Conservation (phyloP, 2,113 vertebrate genomes). For the Chaetodon trifascialis region DNA sequence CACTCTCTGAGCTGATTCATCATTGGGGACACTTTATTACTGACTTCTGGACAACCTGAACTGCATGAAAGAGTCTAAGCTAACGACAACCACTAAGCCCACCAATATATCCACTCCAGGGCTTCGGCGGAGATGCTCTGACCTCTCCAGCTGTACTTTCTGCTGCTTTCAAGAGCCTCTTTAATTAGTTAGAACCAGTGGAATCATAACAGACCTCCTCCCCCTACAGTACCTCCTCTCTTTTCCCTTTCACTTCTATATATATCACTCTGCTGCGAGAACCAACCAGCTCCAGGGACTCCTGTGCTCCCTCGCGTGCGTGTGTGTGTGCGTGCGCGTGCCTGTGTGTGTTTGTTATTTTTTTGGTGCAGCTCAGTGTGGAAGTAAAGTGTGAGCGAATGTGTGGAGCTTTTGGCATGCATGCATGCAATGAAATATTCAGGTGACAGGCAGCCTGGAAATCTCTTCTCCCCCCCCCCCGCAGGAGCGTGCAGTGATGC, state of each 20-base stretch:
- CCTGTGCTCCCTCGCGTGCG: slow-evolving; percentile 27
- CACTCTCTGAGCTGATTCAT: background rate
- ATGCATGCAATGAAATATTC: slow-evolving; percentile 78
- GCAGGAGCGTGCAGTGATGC: slow-evolving; percentile 15
- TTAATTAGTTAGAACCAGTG: slow-evolving; percentile 74
- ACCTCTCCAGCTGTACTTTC: slow-evolving; percentile 59
- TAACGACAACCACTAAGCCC: slow-evolving; percentile 11
- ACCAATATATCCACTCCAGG: background rate
- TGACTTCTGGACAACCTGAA: slow-evolving; percentile 23
- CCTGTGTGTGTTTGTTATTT: slow-evolving; percentile 36
- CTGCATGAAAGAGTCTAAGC: slow-evolving; percentile 27
- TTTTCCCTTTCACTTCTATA: slow-evolving; percentile 60
- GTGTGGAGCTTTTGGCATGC: slow-evolving; percentile 52
- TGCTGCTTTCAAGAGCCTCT: slow-evolving; percentile 66
- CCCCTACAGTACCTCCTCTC: slow-evolving; percentile 20
- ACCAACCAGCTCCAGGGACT: slow-evolving; percentile 61
- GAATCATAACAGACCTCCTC: slow-evolving; percentile 66
- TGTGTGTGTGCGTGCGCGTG: background rate
- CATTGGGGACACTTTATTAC: slow-evolving; percentile 8
- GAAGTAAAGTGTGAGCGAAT: slow-evolving; percentile 13
- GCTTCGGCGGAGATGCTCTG: slow-evolving; percentile 30
- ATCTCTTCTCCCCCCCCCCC: slow-evolving; percentile 21
- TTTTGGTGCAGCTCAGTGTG: slow-evolving; percentile 37
- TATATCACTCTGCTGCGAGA: slow-evolving; percentile 57
- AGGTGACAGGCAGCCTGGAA: slow-evolving; percentile 66